A percentile compares a stretch with the other conserved stretches of the same genome.
These are phyloP conservation scores for Dendronephthya gigantea DNA, from an alignment of 64 coral and sea anemone species.

Conservation along the genomic window DNA sequence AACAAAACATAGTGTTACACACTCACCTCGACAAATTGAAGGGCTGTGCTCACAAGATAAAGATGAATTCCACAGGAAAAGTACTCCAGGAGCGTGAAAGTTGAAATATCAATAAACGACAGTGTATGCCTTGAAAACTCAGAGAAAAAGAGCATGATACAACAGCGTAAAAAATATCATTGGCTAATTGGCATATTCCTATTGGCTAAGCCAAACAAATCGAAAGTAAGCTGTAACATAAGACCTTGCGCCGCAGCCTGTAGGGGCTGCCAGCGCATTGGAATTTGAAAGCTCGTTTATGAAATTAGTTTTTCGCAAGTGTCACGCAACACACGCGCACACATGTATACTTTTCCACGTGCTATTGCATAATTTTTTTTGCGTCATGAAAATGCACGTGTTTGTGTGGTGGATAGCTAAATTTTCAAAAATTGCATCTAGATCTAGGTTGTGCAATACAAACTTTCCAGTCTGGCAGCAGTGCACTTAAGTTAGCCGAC, in stretches of 20 bases:
- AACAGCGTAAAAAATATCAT: not conserved
- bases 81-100: not conserved
- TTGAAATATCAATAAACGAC: not conserved
- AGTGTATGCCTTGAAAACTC: not conserved
- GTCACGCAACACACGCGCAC: not conserved
- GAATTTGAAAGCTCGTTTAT: no score
- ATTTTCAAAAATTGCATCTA: not conserved
- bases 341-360: not conserved
- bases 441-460: not conserved
- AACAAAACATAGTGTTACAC: not conserved
- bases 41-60: not conserved
- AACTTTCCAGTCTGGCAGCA: constrained; percentile 14
- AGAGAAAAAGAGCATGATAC: not conserved
- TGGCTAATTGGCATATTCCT: not conserved
- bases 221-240: not conserved
- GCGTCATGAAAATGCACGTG: not conserved
- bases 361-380: not conserved
- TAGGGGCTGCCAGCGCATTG: no score
- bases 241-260: not conserved
- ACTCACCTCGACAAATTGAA: not conserved
- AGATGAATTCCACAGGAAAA: not conserved
- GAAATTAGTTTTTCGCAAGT: not conserved
- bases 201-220: not conserved
- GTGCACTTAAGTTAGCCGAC: no score
- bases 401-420: not conserved